Percentiles rank a stretch among this genome's conserved stretches.
These are phyloP conservation scores for Castor canadensis DNA, from an alignment of 2,113 vertebrate species.

Conservation along the genomic window DNA sequence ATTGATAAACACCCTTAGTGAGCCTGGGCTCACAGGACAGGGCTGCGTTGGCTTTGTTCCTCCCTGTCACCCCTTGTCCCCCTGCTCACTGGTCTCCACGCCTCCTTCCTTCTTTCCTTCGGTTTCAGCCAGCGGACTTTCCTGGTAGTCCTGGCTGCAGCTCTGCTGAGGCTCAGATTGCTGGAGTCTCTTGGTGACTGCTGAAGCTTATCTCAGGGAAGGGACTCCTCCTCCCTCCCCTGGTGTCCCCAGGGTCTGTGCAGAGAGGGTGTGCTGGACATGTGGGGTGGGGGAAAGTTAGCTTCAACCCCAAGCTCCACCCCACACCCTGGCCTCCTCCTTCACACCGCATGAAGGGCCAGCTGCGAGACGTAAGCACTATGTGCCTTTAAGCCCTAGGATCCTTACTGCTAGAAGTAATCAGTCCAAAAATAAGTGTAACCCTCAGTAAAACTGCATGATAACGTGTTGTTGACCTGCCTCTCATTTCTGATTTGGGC, in stretches of 20 bases:
- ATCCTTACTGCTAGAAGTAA: neutral
- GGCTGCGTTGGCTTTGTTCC: neutral
- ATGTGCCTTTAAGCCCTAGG: neutral
- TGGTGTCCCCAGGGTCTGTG: neutral
- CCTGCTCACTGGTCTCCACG: rapidly evolving
- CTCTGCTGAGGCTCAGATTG: neutral
- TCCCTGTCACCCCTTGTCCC: rapidly evolving
- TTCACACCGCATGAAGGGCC: neutral
- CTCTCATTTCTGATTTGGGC: no score
- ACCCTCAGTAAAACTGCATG: rapidly evolving
- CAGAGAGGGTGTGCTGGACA: neutral
- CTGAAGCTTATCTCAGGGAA: neutral
- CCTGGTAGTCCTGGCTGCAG: neutral
- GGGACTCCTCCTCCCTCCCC: neutral
- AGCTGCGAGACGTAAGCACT: neutral
- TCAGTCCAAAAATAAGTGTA: neutral
- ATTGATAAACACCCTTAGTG: neutral
- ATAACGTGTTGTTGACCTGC: no score
- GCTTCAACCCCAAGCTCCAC: no score
- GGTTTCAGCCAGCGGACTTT: neutral
- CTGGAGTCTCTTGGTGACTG: no score
- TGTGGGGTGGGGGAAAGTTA: no score
- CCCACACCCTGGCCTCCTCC: rapidly evolving
- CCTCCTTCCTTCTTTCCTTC: neutral
- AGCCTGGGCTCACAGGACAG: neutral